Evolutionary conservation across 2,113 vertebrate species (phyloP).

Genomic region (Tautogolabrus adspersus): DNA sequence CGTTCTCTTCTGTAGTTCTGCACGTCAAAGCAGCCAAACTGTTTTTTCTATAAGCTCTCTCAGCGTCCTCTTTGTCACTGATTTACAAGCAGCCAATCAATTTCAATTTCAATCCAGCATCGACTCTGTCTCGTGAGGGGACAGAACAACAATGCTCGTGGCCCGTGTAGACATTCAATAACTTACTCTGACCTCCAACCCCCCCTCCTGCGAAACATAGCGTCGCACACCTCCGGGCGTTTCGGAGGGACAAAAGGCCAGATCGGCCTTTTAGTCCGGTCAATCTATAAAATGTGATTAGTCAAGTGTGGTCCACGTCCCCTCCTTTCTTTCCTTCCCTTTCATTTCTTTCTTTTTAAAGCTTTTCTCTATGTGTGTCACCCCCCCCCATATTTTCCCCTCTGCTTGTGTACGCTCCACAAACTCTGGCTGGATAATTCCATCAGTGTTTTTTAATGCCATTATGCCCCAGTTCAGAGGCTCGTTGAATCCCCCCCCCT

Average conservation of each 20-base stretch:
- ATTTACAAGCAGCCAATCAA: constrained; percentile 79
- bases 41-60: constrained; percentile 34
- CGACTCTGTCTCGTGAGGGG: constrained; percentile 65
- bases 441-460: constrained; percentile 61
- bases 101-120: constrained; percentile 81
- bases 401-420: constrained; percentile 44
- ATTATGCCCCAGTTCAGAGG: constrained; percentile 60
- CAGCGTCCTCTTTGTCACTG: constrained; percentile 49
- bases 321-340: constrained; percentile 22
- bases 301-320: constrained; percentile 53
- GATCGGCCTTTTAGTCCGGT: constrained; percentile 72
- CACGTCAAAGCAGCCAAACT: constrained; percentile 20
- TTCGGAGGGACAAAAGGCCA: constrained; percentile 76
- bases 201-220: constrained; percentile 24
- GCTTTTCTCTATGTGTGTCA: constrained; percentile 25
- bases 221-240: constrained; percentile 67
- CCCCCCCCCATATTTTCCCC: constrained; percentile 9
- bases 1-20: constrained; percentile 25
- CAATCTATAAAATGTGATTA: constrained; percentile 83
- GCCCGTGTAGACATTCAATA: constrained; percentile 72
- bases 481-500: constrained; percentile 43
- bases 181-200: constrained; percentile 66
- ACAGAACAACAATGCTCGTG: constrained; percentile 73
- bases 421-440: constrained; percentile 61
- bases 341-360: neutral